These are phyloP conservation scores for Halocaridina rubra DNA, from an alignment of 2,888 invertebrate species.

Conservation along the genomic window DNA sequence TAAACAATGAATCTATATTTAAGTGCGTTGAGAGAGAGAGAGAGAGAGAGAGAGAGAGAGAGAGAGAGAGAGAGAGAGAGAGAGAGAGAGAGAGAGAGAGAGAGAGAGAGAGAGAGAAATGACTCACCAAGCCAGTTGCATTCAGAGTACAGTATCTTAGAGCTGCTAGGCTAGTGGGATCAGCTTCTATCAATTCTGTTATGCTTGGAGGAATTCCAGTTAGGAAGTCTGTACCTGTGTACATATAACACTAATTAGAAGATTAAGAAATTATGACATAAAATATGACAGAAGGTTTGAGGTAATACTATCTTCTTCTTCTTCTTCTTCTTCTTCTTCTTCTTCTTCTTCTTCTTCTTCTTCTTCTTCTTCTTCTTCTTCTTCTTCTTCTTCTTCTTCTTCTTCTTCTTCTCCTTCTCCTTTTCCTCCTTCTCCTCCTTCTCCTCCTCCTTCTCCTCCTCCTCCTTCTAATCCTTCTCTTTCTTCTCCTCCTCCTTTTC, in stretches of 20 bases:
- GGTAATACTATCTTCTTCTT: not conserved
- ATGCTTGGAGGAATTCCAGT: not conserved
- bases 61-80: not conserved
- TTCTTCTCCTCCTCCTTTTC: not conserved
- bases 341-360: not conserved
- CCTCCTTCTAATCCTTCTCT: not conserved
- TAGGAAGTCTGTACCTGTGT: not conserved
- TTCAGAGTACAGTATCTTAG: not conserved
- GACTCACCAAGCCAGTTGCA: not conserved
- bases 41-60: no score
- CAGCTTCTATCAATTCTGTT: not conserved
- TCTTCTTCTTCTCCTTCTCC: not conserved
- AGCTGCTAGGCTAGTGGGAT: not conserved
- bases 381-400: not conserved
- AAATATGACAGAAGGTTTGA: not conserved
- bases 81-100: not conserved
- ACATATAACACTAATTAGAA: no score
- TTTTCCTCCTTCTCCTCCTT: not conserved
- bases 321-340: not conserved
- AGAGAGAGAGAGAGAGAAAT: not conserved
- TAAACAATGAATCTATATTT: no score
- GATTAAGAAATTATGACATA: no score
- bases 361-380: not conserved
- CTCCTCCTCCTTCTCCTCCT: not conserved
- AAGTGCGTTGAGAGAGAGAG: no score